phyloP scores from a whole-genome alignment of 64 coral and sea anemone genomes.

The Pocillopora verrucosa region DNA sequence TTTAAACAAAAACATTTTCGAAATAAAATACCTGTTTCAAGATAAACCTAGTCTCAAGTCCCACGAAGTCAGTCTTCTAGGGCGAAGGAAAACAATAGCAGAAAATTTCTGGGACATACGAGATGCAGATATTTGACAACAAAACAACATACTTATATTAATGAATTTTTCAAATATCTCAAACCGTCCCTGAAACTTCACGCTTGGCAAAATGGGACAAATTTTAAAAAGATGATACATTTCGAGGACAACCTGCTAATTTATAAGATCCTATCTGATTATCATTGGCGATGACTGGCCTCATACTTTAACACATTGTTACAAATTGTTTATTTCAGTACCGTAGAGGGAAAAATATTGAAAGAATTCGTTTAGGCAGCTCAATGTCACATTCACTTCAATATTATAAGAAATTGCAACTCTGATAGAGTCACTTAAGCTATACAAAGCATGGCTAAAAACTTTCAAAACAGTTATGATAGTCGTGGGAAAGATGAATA shows the following conservation, averaged over 20 bases:
- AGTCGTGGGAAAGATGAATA: too few species aligned
- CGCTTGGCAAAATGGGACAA: background rate
- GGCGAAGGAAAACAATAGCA: background rate
- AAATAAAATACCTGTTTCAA: background rate
- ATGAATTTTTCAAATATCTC: background rate
- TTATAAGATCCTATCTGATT: too few species aligned
- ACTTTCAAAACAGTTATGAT: background rate
- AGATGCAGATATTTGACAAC: background rate
- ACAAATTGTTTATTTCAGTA: background rate
- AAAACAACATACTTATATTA: background rate
- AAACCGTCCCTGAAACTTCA: background rate
- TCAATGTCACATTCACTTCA: too few species aligned
- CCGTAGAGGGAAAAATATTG: background rate
- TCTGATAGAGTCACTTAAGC: background rate
- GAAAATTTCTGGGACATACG: background rate
- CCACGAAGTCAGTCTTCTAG: background rate
- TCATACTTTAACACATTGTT: background rate
- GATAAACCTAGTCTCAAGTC: background rate
- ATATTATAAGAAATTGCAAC: background rate
- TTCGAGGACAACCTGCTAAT: background rate
- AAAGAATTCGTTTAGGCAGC: background rate
- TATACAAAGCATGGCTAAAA: background rate
- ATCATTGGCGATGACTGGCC: background rate
- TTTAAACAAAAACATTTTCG: slow-evolving; percentile 21
- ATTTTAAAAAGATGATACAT: background rate